A percentile compares a stretch with the other conserved stretches of the same genome.
Evolutionary conservation across 2,888 invertebrate genomes (phyloP).

Genomic region (Phortica okadai): DNA sequence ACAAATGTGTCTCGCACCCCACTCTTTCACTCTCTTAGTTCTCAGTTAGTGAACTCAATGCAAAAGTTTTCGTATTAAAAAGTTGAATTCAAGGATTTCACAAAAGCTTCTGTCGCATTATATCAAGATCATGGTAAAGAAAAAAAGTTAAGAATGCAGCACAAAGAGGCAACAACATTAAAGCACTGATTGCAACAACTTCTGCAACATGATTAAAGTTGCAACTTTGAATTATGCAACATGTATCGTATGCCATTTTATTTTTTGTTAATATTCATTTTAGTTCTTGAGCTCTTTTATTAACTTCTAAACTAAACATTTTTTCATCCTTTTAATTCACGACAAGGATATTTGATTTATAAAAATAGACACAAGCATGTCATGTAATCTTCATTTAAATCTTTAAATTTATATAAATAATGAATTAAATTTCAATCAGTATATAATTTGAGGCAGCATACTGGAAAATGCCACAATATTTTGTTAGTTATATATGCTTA

Average conservation of each 20-base stretch:
- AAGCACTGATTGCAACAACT: constrained; percentile 5
- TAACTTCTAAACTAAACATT: too few relatives aligned
- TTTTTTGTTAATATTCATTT: too few relatives aligned
- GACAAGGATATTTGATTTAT: too few relatives aligned
- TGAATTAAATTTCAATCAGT: constrained; percentile 4
- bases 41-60: constrained; percentile 58
- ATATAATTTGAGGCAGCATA: constrained; percentile 62
- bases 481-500: constrained; percentile 30
- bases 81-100: constrained; percentile 69
- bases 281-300: too few relatives aligned
- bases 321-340: too few relatives aligned
- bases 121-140: constrained; percentile 55
- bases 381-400: neutral
- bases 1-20: neutral
- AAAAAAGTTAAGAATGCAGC: neutral
- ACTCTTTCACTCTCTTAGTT: constrained; percentile 41
- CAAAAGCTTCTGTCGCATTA: constrained; percentile 67
- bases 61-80: constrained; percentile 69
- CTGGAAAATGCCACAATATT: constrained; percentile 43
- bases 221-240: neutral
- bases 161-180: neutral
- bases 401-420: neutral
- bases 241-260: neutral
- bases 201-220: neutral
- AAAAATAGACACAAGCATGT: too few relatives aligned